Evolutionary conservation across 2,888 invertebrate species (phyloP), one percentile per base, ranked within the genome.

Genomic region (Eurytoma californica): DNA sequence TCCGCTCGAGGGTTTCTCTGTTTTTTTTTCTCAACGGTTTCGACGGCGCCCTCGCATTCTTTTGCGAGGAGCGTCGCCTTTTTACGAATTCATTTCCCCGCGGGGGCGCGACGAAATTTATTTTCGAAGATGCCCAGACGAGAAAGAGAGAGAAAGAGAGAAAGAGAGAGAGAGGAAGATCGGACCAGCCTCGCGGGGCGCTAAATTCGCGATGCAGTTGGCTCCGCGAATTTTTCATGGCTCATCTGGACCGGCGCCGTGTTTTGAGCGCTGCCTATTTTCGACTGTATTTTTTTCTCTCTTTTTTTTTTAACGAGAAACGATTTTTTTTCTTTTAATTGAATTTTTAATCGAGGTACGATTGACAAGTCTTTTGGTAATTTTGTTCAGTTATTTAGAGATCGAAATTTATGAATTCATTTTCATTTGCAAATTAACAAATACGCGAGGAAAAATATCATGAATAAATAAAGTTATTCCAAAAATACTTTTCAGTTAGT

Each of bases 81-180:
- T 72, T 79, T 75, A 79, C 28, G 55, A 79, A 79, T 79, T 79
- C 79, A 79, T 79, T 79, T 79, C 79, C 79, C 79, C 49, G 53
- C 61, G 72, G 75, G 3, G 63, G 24, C 20, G 47, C n/a, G 70
- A 61, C 47, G 61, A 49, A 79, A 79, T 75, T 79, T 75, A 79
- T 75, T 75, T 79, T 75, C 51, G 68, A 65, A 57, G 63, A 73
- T 73, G n/a, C 61, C 49, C 61, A n/a, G n/a, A n/a, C 30, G 12
- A 47, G 65, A 30, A 57, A 28, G 61, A 63, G 20, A 13, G 53
- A 53, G 51, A 14, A 2, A 51, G 51, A 14, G 51, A 14, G 51
- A 3, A 51, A 16, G 3, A 7, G 14, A n/a, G 7, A 3, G 53
- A 53, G 53, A 14, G 53, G 12, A 13, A 14, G 53, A 16, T 39